Conservation (phyloP, 2,797 vertebrate genomes). For the Mustela erminea region DNA sequence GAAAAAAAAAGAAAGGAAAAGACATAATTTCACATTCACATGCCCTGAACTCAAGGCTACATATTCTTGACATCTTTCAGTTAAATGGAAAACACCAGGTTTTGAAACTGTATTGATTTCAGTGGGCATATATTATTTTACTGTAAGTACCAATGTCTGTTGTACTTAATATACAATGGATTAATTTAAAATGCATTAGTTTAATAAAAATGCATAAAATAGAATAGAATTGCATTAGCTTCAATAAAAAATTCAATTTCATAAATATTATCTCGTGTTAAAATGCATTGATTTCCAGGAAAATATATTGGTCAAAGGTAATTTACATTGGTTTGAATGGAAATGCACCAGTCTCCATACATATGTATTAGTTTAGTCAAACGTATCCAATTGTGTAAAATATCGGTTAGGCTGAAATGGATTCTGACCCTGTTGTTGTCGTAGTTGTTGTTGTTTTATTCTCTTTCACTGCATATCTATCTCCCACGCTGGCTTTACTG, state of each 20-base stretch:
- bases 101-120: constrained; percentile 88
- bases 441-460: background rate
- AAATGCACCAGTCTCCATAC: constrained; percentile 78
- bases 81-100: constrained; percentile 85
- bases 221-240: constrained; percentile 89
- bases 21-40: constrained; percentile 78
- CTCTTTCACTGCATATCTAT: background rate
- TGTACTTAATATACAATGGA: constrained; percentile 90
- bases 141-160: constrained; percentile 89
- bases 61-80: constrained; percentile 83
- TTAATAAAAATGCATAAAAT: constrained; percentile 91
- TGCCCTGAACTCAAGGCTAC: constrained; percentile 81
- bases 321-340: constrained; percentile 88
- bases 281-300: constrained; percentile 90
- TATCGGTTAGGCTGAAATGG: constrained; percentile 57
- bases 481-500: background rate
- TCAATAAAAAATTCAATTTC: constrained; percentile 91
- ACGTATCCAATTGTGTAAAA: constrained; percentile 74
- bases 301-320: constrained; percentile 89
- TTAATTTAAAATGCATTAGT: constrained; percentile 92
- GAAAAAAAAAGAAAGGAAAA: constrained; percentile 70
- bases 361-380: constrained; percentile 87
- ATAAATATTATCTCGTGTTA: constrained; percentile 91
- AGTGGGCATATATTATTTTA: constrained; percentile 88
- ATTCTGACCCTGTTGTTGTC: constrained; percentile 54